phyloP scores from a whole-genome alignment of 2,797 vertebrate species.

The Anguilla marmorata region DNA sequence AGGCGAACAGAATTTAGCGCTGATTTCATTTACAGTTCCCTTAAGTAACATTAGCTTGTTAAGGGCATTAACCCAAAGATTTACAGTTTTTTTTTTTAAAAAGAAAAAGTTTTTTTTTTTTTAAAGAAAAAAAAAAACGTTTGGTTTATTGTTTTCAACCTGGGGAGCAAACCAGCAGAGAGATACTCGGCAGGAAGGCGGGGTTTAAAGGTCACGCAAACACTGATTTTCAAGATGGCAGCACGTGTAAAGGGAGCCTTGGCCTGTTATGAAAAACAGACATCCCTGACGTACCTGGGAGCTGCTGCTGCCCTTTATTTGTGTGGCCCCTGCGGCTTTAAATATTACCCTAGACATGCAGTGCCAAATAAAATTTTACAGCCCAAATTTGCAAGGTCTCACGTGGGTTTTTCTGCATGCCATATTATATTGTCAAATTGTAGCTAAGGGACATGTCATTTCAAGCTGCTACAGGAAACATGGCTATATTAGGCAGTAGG shows the following conservation, averaged over 20 bases:
- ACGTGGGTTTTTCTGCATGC: conserved; percentile 14
- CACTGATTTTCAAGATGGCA: conserved; percentile 78
- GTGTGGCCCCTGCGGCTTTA: conserved; percentile 24
- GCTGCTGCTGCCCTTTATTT: conserved; percentile 13
- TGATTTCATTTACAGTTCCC: conserved; percentile 72
- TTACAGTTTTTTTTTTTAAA: conserved; percentile 61
- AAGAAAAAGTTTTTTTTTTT: conserved; percentile 35
- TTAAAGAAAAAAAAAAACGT: conserved; percentile 36
- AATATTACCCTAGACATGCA: conserved; percentile 31
- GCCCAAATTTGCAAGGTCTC: conserved; percentile 35
- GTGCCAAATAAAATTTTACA: conserved; percentile 40
- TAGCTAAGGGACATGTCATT: neutral
- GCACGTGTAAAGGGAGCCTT: conserved; percentile 66
- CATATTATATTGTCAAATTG: conserved; percentile 18
- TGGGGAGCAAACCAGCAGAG: conserved; percentile 68
- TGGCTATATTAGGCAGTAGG: conserved; percentile 1
- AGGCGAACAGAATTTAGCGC: conserved; percentile 69
- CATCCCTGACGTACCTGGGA: conserved; percentile 40
- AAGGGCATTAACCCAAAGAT: conserved; percentile 74
- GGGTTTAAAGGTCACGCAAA: conserved; percentile 77
- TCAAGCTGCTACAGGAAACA: conserved; percentile 14
- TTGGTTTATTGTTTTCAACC: conserved; percentile 73
- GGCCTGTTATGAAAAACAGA: conserved; percentile 73
- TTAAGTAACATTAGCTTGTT: conserved; percentile 77
- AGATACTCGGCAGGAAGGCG: conserved; percentile 65